Conservation (phyloP, 2,888 invertebrate species). For the Lasioglossum figueresi region DNA sequence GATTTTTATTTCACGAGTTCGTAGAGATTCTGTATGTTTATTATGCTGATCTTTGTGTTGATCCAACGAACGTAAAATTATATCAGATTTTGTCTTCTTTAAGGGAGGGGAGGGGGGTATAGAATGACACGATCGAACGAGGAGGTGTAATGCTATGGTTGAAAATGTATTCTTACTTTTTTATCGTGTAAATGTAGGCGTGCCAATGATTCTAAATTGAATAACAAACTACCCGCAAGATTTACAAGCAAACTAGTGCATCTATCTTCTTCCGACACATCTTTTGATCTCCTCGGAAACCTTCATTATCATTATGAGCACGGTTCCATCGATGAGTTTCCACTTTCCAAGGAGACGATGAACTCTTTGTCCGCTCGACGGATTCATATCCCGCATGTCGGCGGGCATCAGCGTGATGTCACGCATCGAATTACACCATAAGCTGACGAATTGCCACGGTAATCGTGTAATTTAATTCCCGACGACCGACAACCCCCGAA, state of each 20-base stretch:
- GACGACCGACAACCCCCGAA: slow-evolving; percentile 47
- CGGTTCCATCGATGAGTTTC: slow-evolving; percentile 25
- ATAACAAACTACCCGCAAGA: neutral
- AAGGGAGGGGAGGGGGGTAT: too few relatives aligned
- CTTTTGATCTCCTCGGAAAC: neutral
- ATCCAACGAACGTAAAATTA: too few relatives aligned
- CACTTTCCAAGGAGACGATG: slow-evolving; percentile 26
- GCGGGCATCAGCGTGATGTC: slow-evolving; percentile 31
- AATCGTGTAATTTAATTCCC: slow-evolving; percentile 61
- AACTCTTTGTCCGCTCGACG: slow-evolving; percentile 39
- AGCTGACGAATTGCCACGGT: slow-evolving; percentile 50
- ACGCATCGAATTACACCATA: slow-evolving; percentile 49
- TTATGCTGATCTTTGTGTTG: too few relatives aligned
- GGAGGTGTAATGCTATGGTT: neutral
- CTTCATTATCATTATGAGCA: neutral
- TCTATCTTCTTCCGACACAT: neutral
- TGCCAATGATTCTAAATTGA: neutral
- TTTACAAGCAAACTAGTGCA: neutral
- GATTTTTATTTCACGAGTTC: neutral
- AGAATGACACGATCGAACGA: too few relatives aligned
- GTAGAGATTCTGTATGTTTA: neutral
- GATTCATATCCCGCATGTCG: slow-evolving; percentile 36
- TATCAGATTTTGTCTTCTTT: neutral
- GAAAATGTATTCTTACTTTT: neutral
- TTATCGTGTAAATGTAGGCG: neutral